A percentile compares a stretch with the other conserved stretches of the same genome.
Evolutionary conservation across 2,797 vertebrate species (phyloP).

Genomic region (Oreochromis grahami): DNA sequence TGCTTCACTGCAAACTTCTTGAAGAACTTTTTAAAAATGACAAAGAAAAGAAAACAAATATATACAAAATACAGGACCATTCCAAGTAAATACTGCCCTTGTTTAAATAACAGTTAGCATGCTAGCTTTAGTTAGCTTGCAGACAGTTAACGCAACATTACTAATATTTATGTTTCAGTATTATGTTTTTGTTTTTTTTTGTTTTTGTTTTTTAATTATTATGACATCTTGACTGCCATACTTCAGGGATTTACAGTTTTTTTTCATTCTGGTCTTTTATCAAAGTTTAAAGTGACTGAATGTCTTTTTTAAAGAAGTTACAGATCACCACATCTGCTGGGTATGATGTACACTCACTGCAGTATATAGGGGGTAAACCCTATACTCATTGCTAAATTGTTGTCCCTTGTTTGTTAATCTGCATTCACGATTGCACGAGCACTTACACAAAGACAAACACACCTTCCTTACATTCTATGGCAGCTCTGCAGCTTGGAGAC

Average conservation of each 20-base stretch:
- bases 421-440: neutral
- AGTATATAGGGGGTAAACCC: neutral
- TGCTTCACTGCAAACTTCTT: neutral
- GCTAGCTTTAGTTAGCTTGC: neutral
- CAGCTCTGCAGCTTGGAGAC: conserved; percentile 46
- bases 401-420: conserved; percentile 19
- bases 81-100: neutral
- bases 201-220: neutral
- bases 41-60: neutral
- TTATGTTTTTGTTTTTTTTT: neutral
- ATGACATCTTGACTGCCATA: neutral
- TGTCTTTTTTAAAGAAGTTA: neutral
- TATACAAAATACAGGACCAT: neutral
- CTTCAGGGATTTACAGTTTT: neutral
- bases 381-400: neutral
- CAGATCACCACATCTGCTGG: neutral
- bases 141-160: neutral
- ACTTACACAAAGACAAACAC: neutral
- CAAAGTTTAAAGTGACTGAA: neutral
- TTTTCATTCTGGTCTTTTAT: neutral
- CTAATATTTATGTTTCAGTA: neutral
- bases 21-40: neutral
- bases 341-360: neutral
- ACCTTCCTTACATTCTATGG: conserved; percentile 22
- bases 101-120: neutral